Conservation (phyloP, 2,888 invertebrate species). For the Trachelus iudaicus region DNA sequence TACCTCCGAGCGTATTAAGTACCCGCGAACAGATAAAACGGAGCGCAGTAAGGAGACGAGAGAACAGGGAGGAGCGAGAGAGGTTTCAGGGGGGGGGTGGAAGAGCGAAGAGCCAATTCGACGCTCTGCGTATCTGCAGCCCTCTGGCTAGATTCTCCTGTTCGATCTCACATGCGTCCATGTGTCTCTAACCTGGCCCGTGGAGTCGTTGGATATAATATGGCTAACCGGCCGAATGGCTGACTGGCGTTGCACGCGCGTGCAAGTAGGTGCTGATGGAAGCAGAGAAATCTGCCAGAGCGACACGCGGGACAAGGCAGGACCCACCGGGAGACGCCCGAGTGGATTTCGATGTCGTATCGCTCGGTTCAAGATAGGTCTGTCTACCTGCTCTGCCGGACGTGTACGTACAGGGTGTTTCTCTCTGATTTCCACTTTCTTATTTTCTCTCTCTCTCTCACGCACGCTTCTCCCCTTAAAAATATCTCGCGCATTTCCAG, state of each 20-base stretch:
- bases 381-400: background rate
- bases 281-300: background rate
- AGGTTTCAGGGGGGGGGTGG: background rate
- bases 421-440: background rate
- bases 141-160: background rate
- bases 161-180: background rate
- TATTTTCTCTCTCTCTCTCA: background rate
- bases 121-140: background rate
- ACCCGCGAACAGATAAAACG: background rate
- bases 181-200: background rate
- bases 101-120: background rate
- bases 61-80: background rate
- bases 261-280: background rate
- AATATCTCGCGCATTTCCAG: too few species aligned
- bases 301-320: background rate
- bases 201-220: background rate
- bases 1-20: slow-evolving; percentile 5
- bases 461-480: too few species aligned
- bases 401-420: background rate
- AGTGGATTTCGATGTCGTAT: background rate
- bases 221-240: background rate
- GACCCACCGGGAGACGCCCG: background rate
- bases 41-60: background rate
- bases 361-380: background rate
- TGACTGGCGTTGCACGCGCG: background rate